phyloP scores from a whole-genome alignment of 1,140 invertebrate genomes.

The Pteromalus puparum region DNA sequence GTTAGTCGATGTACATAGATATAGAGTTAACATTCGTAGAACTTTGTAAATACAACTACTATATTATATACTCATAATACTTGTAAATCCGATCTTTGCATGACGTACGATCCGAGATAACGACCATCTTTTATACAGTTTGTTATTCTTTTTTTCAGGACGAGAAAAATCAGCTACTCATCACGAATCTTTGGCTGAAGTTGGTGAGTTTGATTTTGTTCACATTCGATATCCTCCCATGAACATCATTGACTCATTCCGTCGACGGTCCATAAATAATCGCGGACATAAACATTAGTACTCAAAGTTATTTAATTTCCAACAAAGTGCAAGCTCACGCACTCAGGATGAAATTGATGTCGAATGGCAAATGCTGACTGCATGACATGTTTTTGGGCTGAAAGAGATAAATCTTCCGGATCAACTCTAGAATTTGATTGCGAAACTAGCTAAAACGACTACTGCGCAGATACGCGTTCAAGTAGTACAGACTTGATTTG shows the following conservation, averaged over 20 bases:
- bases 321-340: too few relatives aligned
- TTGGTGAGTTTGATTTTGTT: constrained; percentile 81
- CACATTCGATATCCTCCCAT: background rate
- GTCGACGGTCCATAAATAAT: too few relatives aligned
- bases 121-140: constrained; percentile 56
- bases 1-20: background rate
- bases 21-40: background rate
- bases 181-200: constrained; percentile 95
- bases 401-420: too few relatives aligned
- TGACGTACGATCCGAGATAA: background rate
- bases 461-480: background rate
- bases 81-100: background rate
- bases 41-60: background rate
- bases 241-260: too few relatives aligned
- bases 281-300: too few relatives aligned
- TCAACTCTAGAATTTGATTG: too few relatives aligned
- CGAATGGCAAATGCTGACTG: too few relatives aligned
- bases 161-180: constrained; percentile 94
- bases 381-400: too few relatives aligned
- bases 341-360: too few relatives aligned
- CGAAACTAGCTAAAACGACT: too few relatives aligned
- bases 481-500: background rate
- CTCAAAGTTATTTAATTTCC: too few relatives aligned
- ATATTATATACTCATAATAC: constrained; percentile 3
- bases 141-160: constrained; percentile 79